Percentiles rank a stretch among this genome's conserved stretches.
phyloP scores from a whole-genome alignment of 2,113 vertebrate genomes.

The Heterotis niloticus region DNA sequence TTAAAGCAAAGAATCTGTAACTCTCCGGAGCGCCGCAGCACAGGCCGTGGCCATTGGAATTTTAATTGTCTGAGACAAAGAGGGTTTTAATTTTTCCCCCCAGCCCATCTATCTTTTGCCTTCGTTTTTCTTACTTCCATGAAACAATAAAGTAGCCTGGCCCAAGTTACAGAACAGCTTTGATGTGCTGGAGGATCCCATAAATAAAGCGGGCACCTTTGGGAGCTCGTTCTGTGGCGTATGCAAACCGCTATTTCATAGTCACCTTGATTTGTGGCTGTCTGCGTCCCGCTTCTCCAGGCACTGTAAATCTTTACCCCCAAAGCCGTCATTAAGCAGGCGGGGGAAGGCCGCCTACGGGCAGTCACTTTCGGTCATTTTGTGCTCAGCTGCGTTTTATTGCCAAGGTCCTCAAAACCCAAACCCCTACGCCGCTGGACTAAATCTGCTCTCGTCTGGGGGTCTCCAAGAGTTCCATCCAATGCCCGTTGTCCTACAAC shows the following conservation, averaged over 20 bases:
- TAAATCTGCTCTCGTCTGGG: not conserved
- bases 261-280: conserved; percentile 81
- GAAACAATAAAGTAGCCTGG: conserved; percentile 85
- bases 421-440: not conserved
- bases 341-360: conserved; percentile 24
- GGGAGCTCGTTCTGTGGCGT: conserved; percentile 69
- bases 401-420: conserved; percentile 3
- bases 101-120: conserved; percentile 67
- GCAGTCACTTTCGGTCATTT: conserved; percentile 41
- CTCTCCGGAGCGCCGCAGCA: conserved; percentile 14
- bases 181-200: conserved; percentile 84
- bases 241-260: conserved; percentile 75
- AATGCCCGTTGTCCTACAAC: conserved; percentile 30
- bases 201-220: conserved; percentile 93
- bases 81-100: conserved; percentile 53
- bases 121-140: conserved; percentile 73
- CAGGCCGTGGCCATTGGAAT: conserved; percentile 43
- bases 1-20: conserved; percentile 29
- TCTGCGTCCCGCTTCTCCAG: conserved; percentile 79
- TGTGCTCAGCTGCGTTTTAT: conserved; percentile 37
- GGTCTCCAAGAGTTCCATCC: not conserved
- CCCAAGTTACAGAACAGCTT: conserved; percentile 84
- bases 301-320: conserved; percentile 78
- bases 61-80: conserved; percentile 67
- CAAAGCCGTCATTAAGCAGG: conserved; percentile 48